Percentiles rank a stretch among this genome's conserved stretches.
Evolutionary conservation across 1,140 invertebrate species (phyloP).

Genomic region (Drosophila pseudoananassae): DNA sequence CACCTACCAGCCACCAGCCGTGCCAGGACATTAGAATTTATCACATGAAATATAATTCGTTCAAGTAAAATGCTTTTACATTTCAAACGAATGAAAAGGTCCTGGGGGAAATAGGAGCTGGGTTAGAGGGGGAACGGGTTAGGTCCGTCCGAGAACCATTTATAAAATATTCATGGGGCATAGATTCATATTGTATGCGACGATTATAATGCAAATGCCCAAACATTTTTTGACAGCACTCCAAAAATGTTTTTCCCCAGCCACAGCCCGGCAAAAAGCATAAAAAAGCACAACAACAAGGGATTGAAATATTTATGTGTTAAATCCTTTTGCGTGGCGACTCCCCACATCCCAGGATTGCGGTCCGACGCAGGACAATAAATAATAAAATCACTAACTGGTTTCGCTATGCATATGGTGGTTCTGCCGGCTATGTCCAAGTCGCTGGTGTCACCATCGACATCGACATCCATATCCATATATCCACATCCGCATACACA

Average conservation of each 20-base stretch:
- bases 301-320: conserved; percentile 69
- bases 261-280: conserved; percentile 3
- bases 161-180: conserved; percentile 71
- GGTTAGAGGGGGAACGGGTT: conserved; percentile 8
- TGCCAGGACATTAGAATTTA: conserved; percentile 65
- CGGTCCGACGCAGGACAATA: conserved; percentile 59
- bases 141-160: conserved; percentile 23
- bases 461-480: conserved; percentile 23
- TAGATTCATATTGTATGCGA: conserved; percentile 70
- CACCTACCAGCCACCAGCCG: conserved; percentile 19
- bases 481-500: conserved; percentile 6
- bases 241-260: conserved; percentile 43
- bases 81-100: conserved; percentile 22
- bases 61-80: conserved; percentile 56
- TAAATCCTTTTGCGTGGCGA: conserved; percentile 61
- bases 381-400: conserved; percentile 77
- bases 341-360: conserved; percentile 6
- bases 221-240: conserved; percentile 73
- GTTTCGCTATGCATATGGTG: conserved; percentile 25
- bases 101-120: conserved; percentile 13
- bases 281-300: conserved; percentile 15
- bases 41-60: conserved; percentile 68
- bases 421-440: conserved; percentile 15
- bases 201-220: conserved; percentile 78
- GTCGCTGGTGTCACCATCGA: conserved; percentile 37